Evolutionary conservation across 92 coral and sea anemone genomes (phyloP).

Genomic region (Muricea muricata): DNA sequence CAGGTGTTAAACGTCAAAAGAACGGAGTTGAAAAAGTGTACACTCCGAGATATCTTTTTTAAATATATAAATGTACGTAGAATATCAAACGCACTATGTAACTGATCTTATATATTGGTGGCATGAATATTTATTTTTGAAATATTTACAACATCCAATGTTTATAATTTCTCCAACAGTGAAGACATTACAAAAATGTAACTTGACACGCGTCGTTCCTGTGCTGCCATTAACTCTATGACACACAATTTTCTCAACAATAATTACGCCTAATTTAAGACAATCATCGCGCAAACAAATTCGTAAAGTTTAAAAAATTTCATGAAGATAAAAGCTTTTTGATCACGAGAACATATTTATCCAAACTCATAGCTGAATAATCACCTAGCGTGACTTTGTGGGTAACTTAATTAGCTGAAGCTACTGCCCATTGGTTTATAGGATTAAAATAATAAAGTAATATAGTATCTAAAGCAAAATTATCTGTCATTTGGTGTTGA

Average conservation of each 20-base stretch:
- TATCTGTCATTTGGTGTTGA: background rate
- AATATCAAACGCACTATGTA: no score
- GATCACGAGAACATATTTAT: background rate
- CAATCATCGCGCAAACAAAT: background rate
- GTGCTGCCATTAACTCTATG: background rate
- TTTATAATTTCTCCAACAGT: constrained; percentile 21
- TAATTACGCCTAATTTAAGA: background rate
- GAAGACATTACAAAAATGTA: constrained; percentile 27
- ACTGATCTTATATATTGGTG: no score
- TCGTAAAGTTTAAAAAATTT: background rate
- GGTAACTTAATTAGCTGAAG: constrained; percentile 19
- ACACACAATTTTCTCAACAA: background rate
- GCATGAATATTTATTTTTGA: background rate
- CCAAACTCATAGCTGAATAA: background rate
- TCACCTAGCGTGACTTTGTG: constrained; percentile 7
- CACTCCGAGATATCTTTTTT: no score
- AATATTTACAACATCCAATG: background rate
- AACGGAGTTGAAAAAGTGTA: no score
- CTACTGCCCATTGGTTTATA: background rate
- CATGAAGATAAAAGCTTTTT: constrained; percentile 5
- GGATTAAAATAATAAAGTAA: constrained; percentile 60
- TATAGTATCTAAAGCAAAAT: background rate
- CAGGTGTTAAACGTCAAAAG: no score
- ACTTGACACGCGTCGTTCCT: constrained; percentile 12
- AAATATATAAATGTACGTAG: no score